Base-by-base conservation (phyloP, 2,888 invertebrate genomes). In the Steinernema hermaphroditum region DNA sequence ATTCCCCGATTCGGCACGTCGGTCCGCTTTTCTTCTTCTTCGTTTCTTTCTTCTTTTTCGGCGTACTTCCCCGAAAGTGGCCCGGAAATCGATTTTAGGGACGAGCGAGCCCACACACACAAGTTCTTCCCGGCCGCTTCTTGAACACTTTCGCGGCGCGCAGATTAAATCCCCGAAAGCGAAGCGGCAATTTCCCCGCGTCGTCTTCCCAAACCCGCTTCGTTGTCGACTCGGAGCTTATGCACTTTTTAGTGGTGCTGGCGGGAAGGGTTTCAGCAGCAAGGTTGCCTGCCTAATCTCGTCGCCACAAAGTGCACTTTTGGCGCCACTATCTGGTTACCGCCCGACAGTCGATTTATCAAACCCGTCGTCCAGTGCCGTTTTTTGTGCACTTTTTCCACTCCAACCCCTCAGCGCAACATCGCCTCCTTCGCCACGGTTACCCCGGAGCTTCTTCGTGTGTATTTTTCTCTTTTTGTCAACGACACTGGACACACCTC, bases 41-140 rank as follows among this genome's bases (percentile, higher is more conserved):
- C 46, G 6, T 16, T 6, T 46, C n/a, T n/a, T 19, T 46, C 46
- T 16, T 6, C 46, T 19, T 16, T 46, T 16, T 19, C 16, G 8
- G 2, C 19, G 46, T 6, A 46, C 46, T 46, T 46, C 24, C 6
- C 54, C 54, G 6, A 8, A 54, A 54, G 54, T 54, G 27, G 54
- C 24, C 54, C 54, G 54, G 54, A 54, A 54, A 54, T 54, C 54
- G 54, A 54, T 54, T 54, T 54, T 54, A 54, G 54, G 54, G 27
- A 22, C 54, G 54, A 54, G 54, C 24, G 46, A 46, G 46, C 46
- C 46, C 46, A 46, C 46, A 46, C 46, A 46, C 46, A 46, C 46
- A 46, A 46, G 46, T 46, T 46, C 19, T 16, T 46, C 19, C 9
- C n/a, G 9, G 46, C 16, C 46, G 46, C 46, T 46, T 46, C 46